phyloP scores from a whole-genome alignment of 2,888 invertebrate genomes.

The Athripsodes cinereus region DNA sequence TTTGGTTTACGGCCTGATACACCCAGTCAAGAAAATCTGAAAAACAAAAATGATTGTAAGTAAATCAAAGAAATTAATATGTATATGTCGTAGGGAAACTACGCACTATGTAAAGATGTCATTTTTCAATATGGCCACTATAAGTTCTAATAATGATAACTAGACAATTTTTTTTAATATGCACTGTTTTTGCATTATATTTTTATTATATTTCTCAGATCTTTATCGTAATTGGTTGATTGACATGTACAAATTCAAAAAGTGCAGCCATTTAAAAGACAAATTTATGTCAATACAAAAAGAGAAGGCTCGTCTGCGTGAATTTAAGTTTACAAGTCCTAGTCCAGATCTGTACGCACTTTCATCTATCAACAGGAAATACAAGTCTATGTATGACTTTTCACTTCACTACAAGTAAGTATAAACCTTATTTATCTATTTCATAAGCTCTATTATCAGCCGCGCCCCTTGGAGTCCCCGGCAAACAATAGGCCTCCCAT shows the following conservation, averaged over 20 bases:
- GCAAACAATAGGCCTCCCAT: no score
- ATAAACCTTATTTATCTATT: not conserved
- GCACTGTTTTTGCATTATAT: not conserved
- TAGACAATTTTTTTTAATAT: not conserved
- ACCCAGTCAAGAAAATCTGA: not conserved
- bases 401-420: conserved; percentile 43
- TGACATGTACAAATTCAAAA: no score
- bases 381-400: conserved; percentile 44
- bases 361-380: conserved; percentile 34
- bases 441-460: no score
- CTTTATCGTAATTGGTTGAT: no score
- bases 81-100: no score
- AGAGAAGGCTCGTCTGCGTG: no score
- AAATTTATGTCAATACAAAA: no score
- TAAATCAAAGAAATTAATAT: not conserved
- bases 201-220: not conserved
- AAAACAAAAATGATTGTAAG: not conserved
- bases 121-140: not conserved
- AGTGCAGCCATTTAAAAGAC: no score
- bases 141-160: not conserved
- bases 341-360: not conserved
- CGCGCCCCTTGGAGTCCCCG: no score
- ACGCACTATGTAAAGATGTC: not conserved
- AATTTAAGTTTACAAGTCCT: not conserved
- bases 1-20: not conserved